Base-by-base conservation (phyloP, 2,113 vertebrate genomes). In the Nibea albiflora region DNA sequence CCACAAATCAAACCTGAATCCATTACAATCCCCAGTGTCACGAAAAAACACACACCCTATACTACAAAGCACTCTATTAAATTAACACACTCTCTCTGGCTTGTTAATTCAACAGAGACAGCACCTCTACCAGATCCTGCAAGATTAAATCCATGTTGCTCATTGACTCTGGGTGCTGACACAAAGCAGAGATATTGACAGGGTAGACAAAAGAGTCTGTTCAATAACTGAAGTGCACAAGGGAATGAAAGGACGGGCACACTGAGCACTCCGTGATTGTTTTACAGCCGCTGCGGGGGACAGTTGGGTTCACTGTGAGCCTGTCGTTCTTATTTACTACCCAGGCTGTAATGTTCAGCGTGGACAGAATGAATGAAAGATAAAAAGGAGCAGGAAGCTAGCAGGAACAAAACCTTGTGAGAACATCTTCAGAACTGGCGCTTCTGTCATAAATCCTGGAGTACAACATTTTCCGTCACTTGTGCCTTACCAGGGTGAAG, bases 401-500 rank as follows among this genome's bases (percentile, higher is more conserved):
- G 35, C 4, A 53, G 14, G 4, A 16, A n/a, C 6, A 2, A 68
- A 52, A 47, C 28, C 17, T 24, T 74, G 44, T 10, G 16, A 53
- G 7, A 19, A 35, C 1, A 46, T 19, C 54, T 54, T 57, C 35
- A 66, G 24, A 35, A 2, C 24, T 6, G n/a, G 31, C 6, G 17
- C 15, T 16, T 71, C 26, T 57, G 24, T 49, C n/a, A 31, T 46
- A 15, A 76, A 56, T 66, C 35, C 39, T 53, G 49, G 11, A 12
- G 1, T 3, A 50, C 14, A 12, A n/a, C 35, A 12, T 7, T 12
- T 35, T 22, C 31, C 9, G 14, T 46, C 44, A 12, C 12, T 46
- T 6, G 31, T 11, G 5, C 52, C 92, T 89, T 96, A 99, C 98
- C 97, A 99, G 93, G 6, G 98, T 99, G 92, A 99, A 99, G 93